These are phyloP conservation scores for Suillia variegata DNA, from an alignment of 2,888 invertebrate genomes.

Conservation along the genomic window DNA sequence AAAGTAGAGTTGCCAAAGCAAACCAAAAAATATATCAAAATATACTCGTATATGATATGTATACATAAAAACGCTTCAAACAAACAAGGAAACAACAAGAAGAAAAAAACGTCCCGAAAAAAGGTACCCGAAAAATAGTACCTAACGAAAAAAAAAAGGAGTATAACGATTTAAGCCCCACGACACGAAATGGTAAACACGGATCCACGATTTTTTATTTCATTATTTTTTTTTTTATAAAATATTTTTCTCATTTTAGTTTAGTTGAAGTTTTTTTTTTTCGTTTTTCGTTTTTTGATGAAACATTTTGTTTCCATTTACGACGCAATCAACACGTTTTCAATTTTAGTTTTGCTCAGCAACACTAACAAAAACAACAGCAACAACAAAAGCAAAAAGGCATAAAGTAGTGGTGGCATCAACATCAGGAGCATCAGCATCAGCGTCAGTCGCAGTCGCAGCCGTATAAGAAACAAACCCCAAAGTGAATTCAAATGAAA, in stretches of 20 bases:
- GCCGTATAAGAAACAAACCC: too few species aligned
- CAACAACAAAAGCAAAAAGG: background rate
- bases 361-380: background rate
- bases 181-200: background rate
- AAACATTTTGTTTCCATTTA: background rate
- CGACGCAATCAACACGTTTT: constrained; percentile 2
- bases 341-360: background rate
- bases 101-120: background rate
- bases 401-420: background rate
- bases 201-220: background rate
- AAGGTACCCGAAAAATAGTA: background rate
- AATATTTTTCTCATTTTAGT: background rate
- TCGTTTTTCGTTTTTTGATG: background rate
- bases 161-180: background rate
- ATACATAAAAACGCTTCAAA: background rate
- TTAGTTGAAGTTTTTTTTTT: background rate
- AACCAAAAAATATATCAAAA: background rate
- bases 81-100: background rate
- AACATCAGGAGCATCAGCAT: background rate
- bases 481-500: constrained; percentile 5
- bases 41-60: too few species aligned
- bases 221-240: background rate
- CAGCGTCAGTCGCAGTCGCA: background rate
- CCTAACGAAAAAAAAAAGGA: background rate
- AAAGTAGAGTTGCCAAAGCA: background rate